A percentile compares a stretch with the other conserved stretches of the same genome.
Conservation (phyloP, 1,140 invertebrate species). For the Drosophila ironensis region DNA sequence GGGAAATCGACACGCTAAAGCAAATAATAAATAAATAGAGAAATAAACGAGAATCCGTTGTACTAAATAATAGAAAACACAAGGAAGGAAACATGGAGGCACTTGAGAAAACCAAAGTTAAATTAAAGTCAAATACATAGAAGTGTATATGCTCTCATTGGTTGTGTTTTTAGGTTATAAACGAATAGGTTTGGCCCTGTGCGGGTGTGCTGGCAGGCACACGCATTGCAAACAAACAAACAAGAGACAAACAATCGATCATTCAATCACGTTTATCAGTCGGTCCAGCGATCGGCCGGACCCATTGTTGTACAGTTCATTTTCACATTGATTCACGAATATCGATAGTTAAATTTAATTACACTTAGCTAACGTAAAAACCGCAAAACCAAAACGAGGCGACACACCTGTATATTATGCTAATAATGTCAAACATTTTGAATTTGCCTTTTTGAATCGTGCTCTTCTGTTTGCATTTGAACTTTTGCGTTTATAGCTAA, state of each 20-base stretch:
- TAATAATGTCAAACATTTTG: slow-evolving; percentile 75
- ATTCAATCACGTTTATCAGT: slow-evolving; percentile 57
- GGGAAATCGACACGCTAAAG: slow-evolving; percentile 78
- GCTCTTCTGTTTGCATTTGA: slow-evolving; percentile 26
- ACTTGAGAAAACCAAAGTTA: slow-evolving; percentile 46
- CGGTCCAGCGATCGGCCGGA: slow-evolving; percentile 22
- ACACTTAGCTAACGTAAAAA: slow-evolving; percentile 29
- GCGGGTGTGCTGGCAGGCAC: slow-evolving; percentile 28
- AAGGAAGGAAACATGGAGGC: slow-evolving; percentile 26
- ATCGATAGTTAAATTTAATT: slow-evolving; percentile 43
- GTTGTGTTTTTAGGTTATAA: slow-evolving; percentile 82
- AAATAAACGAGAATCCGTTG: slow-evolving; percentile 39
- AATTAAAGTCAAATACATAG: slow-evolving; percentile 76
- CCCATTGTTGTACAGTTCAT: slow-evolving; percentile 67
- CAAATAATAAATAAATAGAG: slow-evolving; percentile 59
- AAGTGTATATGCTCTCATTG: slow-evolving; percentile 82
- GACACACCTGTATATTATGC: slow-evolving; percentile 57
- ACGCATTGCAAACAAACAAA: slow-evolving; percentile 23
- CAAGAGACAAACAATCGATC: slow-evolving; percentile 49
- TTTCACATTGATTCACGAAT: slow-evolving; percentile 55
- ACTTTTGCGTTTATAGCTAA: slow-evolving; percentile 56
- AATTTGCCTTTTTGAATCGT: slow-evolving; percentile 66
- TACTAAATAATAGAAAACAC: slow-evolving; percentile 39
- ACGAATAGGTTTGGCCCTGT: slow-evolving; percentile 58
- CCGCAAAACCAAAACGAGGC: slow-evolving; percentile 5